Evolutionary conservation across 2,888 invertebrate species (phyloP), one percentile per base, ranked within the genome.

Genomic region (Ferdinandea cuprea): DNA sequence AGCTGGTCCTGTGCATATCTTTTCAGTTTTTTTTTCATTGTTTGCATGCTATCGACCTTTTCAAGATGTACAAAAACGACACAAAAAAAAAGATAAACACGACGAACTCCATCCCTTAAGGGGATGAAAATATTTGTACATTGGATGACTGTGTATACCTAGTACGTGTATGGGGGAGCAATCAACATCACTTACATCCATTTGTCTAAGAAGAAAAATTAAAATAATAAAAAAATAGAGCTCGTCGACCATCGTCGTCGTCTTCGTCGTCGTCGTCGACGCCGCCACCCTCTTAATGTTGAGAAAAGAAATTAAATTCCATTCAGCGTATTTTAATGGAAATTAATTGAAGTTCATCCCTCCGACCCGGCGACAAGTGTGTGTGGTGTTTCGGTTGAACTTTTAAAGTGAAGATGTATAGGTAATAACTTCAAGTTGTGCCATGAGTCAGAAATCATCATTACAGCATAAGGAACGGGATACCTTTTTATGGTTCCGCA

Each of bases 281-380:
- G 28, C 52, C 52, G 4, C 52, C 52, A 21, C n/a, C 37, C 8
- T 11, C 9, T 25, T 9, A 44, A 83, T 85, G 83, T 73, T 78
- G 79, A 80, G 83, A 85, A 25, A 86, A 83, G 86, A 87, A 88
- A 87, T 87, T 87, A 87, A 88, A 87, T 87, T 87, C 87, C 85
- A 86, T 87, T 88, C 86, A 88, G 87, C 87, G 86, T 85, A 80
- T 88, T 87, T 87, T 87, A 87, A 88, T 88, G 87, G 86, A 88
- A 88, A 87, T 87, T 88, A 87, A 88, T 87, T 87, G 87, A 87
- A 87, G 87, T 86, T 86, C 85, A 66, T 58, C 71, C 68, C 35
- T 19, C 48, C 19, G 17, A 9, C 1, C 25, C 17, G 63, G 19
- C 73, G 28, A 37, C 72, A 25, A 25, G 25, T 25, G 25, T 25